phyloP scores from a whole-genome alignment of 1,140 invertebrate genomes.

The Zaprionus vittiger region DNA sequence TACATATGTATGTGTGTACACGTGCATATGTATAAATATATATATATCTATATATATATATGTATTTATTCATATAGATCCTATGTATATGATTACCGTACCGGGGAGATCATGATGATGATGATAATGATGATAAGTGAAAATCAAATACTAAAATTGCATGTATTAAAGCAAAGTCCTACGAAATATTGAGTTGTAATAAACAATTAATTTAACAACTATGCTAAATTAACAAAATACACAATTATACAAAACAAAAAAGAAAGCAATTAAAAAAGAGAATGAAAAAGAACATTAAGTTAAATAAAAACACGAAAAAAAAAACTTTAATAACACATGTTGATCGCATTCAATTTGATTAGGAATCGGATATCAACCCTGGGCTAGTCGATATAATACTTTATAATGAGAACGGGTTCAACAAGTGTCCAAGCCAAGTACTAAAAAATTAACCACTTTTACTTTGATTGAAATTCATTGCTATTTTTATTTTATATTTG shows the following conservation, averaged over 20 bases:
- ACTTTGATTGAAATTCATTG: constrained; percentile 64
- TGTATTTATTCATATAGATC: constrained; percentile 60
- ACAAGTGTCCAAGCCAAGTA: neutral
- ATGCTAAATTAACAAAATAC: constrained; percentile 46
- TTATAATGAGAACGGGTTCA: neutral
- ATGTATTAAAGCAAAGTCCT: constrained; percentile 63
- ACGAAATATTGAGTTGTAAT: constrained; percentile 62
- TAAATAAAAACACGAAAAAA: constrained; percentile 71
- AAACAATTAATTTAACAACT: constrained; percentile 41
- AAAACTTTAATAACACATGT: constrained; percentile 20
- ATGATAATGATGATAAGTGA: constrained; percentile 17
- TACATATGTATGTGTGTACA: constrained; percentile 35
- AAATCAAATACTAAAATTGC: constrained; percentile 37
- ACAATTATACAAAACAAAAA: constrained; percentile 33
- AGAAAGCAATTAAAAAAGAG: constrained; percentile 43
- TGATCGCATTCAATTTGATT: neutral
- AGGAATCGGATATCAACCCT: neutral
- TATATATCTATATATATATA: constrained; percentile 19
- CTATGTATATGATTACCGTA: constrained; percentile 61
- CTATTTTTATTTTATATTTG: constrained; percentile 52
- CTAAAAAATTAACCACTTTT: neutral
- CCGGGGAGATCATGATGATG: constrained; percentile 23
- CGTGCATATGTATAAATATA: constrained; percentile 4
- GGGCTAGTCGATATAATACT: neutral
- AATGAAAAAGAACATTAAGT: constrained; percentile 54